Evolutionary conservation across 2,888 invertebrate genomes (phyloP).

Genomic region (Rhagium mordax): DNA sequence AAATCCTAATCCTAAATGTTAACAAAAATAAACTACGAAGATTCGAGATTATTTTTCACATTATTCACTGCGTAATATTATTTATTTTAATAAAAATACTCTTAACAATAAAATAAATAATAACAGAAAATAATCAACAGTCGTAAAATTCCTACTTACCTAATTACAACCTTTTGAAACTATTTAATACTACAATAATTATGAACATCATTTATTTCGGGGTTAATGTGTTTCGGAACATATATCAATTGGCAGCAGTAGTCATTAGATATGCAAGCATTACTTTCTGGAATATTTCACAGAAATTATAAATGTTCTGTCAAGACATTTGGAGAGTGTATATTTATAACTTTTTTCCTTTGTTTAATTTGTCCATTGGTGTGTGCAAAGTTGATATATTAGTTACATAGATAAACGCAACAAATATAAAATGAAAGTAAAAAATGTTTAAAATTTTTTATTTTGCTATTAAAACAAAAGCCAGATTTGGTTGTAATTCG

Average conservation of each 20-base stretch:
- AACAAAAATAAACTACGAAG: too few species aligned
- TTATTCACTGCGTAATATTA: too few species aligned
- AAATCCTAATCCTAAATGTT: too few species aligned
- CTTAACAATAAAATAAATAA: too few species aligned
- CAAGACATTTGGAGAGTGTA: not conserved
- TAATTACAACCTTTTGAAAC: conserved; percentile 19
- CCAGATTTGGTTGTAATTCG: too few species aligned
- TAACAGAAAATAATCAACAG: too few species aligned
- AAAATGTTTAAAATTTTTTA: too few species aligned
- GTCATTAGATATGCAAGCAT: conserved; percentile 15
- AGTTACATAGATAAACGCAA: not conserved
- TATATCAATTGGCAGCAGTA: conserved; percentile 36
- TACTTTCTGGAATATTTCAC: conserved; percentile 7
- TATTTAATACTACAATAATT: conserved; percentile 38
- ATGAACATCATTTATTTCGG: conserved; percentile 31
- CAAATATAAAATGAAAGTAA: too few species aligned
- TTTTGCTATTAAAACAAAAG: too few species aligned
- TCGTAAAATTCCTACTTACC: not conserved
- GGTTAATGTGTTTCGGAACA: conserved; percentile 41
- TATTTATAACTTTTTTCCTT: not conserved
- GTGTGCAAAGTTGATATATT: not conserved
- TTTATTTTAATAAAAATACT: too few species aligned
- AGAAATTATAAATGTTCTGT: conserved; percentile 14
- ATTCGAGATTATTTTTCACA: too few species aligned
- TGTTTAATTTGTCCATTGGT: not conserved